Base-by-base conservation (phyloP, 2,113 vertebrate genomes). In the Cyprinodon tularosa region DNA sequence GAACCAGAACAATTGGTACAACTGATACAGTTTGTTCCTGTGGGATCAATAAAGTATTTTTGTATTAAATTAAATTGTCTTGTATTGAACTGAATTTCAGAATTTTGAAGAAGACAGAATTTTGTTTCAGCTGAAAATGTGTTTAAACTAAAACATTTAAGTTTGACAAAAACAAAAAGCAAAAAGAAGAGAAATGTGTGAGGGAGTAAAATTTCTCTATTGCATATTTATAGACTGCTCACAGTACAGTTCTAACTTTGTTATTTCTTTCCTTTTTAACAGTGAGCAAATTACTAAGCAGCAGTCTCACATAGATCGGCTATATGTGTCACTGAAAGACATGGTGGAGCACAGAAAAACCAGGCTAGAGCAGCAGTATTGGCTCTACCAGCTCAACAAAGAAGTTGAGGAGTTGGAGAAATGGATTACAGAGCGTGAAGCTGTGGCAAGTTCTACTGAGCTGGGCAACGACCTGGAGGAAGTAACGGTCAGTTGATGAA, bases 381-480 rank as follows among this genome's bases (percentile, higher is more conserved):
- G 96, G 47, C 95, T 98, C 42, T 97, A 96, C 84, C 97, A 99
- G 90, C 96, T 99, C 50, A 95, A 95, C 79, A 94, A 96, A 0
- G 97, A 99, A 38, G 94, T 98, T 61, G 97, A 98, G 0, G 96
- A 97, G 84, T 90, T 98, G 59, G 97, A 99, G 85, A 98, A 96
- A 84, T 99, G 97, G 97, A 96, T 99, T 89, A 94, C 96, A 0
- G 96, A 97, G 85, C 91, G 95, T 0, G 97, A 98, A 82, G 92
- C 96, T 38, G 96, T 98, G 81, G 96, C 97, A 0, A 96, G 96
- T 68, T 97, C 97, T 11, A 97, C 96, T 0, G 97, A 99, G 65
- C 94, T 99, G 66, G 97, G 97, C 17, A 95, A 96, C 64, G 96
- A 99, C 92, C 97, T 97, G 0, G 97, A 98, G 85, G 96, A 99